Evolutionary conservation across 1,140 invertebrate genomes (phyloP).

Genomic region (Thaumetopoea pityocampa): DNA sequence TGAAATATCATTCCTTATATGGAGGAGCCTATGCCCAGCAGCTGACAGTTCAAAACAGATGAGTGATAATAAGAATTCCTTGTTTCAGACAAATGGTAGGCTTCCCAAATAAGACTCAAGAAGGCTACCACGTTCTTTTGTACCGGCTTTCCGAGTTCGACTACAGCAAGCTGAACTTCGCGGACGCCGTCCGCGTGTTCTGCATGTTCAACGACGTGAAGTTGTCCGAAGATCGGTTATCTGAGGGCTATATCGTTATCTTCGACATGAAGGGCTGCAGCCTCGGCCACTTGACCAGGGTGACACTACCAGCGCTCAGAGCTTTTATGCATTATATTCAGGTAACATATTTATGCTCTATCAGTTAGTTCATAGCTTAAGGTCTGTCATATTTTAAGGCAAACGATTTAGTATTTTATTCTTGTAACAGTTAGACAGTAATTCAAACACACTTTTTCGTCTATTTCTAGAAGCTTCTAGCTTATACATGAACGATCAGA

Average conservation of each 20-base stretch:
- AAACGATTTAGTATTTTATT: too few relatives aligned
- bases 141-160: slow-evolving; percentile 78
- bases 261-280: slow-evolving; percentile 81
- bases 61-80: background rate
- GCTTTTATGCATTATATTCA: slow-evolving; percentile 82
- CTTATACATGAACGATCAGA: too few relatives aligned
- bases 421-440: too few relatives aligned
- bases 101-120: slow-evolving; percentile 76
- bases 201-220: slow-evolving; percentile 81
- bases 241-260: slow-evolving; percentile 80
- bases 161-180: slow-evolving; percentile 78
- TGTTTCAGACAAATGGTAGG: slow-evolving; percentile 75
- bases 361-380: background rate
- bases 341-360: slow-evolving; percentile 46
- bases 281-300: slow-evolving; percentile 78
- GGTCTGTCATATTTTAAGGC: too few relatives aligned
- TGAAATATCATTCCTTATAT: too few relatives aligned
- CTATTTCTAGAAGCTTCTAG: background rate
- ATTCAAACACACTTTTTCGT: too few relatives aligned
- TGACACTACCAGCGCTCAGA: slow-evolving; percentile 76
- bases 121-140: slow-evolving; percentile 78
- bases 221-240: slow-evolving; percentile 78
- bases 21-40: too few relatives aligned
- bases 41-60: too few relatives aligned
- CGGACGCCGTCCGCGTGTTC: slow-evolving; percentile 78